Evolutionary conservation across 2,888 invertebrate species (phyloP).

Genomic region (Tenthredo notha): DNA sequence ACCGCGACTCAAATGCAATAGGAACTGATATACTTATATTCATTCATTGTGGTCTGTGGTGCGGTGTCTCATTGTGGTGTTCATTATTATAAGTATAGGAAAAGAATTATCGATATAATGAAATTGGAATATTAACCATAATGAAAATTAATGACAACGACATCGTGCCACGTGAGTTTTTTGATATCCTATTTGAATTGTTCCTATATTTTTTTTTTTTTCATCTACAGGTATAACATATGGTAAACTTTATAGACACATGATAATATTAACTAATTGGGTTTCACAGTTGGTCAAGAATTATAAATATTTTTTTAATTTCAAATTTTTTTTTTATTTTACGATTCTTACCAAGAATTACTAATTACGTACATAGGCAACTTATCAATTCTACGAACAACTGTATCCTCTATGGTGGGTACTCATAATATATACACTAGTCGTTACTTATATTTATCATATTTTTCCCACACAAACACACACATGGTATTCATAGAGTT

Average conservation of each 20-base stretch:
- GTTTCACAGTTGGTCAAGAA: background rate
- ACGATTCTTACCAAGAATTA: background rate
- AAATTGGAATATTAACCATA: constrained; percentile 58
- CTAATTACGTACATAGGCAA: background rate
- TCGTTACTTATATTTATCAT: background rate
- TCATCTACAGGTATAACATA: background rate
- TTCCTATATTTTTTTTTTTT: background rate
- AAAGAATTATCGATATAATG: constrained; percentile 55
- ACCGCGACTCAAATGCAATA: background rate
- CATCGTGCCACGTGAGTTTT: constrained; percentile 65
- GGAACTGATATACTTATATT: background rate
- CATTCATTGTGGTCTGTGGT: background rate
- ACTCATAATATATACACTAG: background rate
- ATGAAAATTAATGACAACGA: constrained; percentile 69
- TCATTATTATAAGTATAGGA: background rate
- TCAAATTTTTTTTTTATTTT: background rate
- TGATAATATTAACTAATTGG: background rate
- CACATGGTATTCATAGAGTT: background rate
- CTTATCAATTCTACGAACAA: background rate
- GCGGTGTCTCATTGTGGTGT: background rate
- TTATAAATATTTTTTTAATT: background rate
- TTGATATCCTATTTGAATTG: background rate
- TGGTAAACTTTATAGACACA: background rate
- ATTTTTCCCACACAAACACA: background rate
- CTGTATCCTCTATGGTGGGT: background rate